Evolutionary conservation across 2,113 vertebrate genomes (phyloP).

Genomic region (Halcyon malimbica): DNA sequence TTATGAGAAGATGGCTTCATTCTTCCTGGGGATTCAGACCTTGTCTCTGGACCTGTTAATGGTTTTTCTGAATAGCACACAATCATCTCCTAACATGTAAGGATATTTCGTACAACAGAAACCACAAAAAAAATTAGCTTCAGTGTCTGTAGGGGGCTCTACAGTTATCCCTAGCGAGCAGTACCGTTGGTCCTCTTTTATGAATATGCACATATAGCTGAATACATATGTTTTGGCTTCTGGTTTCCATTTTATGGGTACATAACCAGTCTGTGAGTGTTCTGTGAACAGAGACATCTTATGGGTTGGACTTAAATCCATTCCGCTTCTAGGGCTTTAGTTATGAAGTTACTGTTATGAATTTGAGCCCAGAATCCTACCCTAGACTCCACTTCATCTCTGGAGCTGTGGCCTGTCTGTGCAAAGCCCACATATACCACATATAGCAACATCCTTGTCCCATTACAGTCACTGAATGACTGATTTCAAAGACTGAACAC

Average conservation of each 20-base stretch:
- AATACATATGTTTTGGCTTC: not conserved
- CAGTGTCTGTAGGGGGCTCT: not conserved
- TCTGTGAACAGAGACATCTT: not conserved
- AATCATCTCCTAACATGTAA: not conserved
- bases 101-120: not conserved
- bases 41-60: not conserved
- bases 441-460: not conserved
- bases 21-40: not conserved
- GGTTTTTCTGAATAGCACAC: not conserved
- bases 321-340: not conserved
- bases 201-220: not conserved
- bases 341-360: not conserved
- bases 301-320: not conserved
- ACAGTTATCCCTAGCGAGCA: not conserved
- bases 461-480: not conserved
- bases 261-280: fast-evolving
- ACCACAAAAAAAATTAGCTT: not conserved
- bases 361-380: not conserved
- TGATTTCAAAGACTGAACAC: not conserved
- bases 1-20: not conserved
- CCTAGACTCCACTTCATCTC: not conserved
- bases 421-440: not conserved
- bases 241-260: not conserved
- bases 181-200: not conserved
- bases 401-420: not conserved